Evolutionary conservation across 2,888 invertebrate species (phyloP), one percentile per base, ranked within the genome.

Genomic region (Drosophila anceps): DNA sequence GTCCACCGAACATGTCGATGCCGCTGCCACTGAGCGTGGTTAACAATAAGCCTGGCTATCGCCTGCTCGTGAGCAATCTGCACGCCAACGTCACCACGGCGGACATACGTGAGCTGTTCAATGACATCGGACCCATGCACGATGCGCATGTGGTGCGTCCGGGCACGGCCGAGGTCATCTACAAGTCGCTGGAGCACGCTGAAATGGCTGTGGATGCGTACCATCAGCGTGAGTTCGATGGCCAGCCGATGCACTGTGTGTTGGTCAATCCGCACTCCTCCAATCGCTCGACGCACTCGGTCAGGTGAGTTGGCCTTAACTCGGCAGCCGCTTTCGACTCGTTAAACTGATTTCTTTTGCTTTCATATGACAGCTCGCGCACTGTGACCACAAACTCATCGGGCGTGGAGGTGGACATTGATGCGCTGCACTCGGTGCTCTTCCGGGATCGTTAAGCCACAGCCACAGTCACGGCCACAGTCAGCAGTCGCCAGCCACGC

Each of bases 21-120:
- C 65, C 80, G 0, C 20, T 80, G 50, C 82, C 84, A 7, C 53
- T 81, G 9, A 62, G 71, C 9, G 63, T 61, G 57, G 75, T 79
- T 1, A 84, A 85, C 53, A 86, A 69, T 39, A 88, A 83, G 64
- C 71, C 89, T 6, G 98, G 98, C 50, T 97, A 96, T 92, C 95
- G 98, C 88, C 97, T 98, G 90, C 95, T 98, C 61, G 98, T 98
- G 3, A 97, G 98, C 79, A 98, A 98, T 94, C 94, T 98, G 74
- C 96, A 98, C 88, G 94, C 95, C 29, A 95, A 96, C 78, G 98
- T 98, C 6, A 97, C 98, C 15, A 96, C 97, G 82, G 96, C 97
- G 85, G 98, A 98, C 92, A 97, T 98, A 81, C 95, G 97, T 93
- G 98, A 98, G 93, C 94, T 98, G 51, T 98, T 98, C 94, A 98